phyloP scores from a whole-genome alignment of 2,888 invertebrate species.

The Macaria notata region DNA sequence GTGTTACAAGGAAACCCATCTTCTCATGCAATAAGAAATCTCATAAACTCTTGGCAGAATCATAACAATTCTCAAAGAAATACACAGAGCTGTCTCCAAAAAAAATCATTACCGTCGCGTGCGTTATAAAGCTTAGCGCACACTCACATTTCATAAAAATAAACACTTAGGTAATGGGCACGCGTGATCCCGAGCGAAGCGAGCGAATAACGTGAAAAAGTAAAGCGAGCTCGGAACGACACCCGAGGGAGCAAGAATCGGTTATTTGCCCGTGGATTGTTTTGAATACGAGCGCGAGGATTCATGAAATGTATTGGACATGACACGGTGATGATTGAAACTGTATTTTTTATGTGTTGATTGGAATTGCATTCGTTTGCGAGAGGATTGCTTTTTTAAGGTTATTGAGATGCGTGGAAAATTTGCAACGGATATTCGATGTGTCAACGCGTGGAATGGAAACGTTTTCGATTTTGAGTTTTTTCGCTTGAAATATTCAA shows the following conservation, averaged over 20 bases:
- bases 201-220: slow-evolving; percentile 28
- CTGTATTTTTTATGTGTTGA: slow-evolving; percentile 31
- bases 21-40: too few relatives aligned
- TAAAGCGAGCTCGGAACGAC: slow-evolving; percentile 65
- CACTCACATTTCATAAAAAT: slow-evolving; percentile 69
- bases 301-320: slow-evolving; percentile 43
- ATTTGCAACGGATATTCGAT: background rate
- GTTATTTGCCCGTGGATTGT: slow-evolving; percentile 76
- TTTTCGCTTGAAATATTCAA: too few relatives aligned
- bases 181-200: slow-evolving; percentile 44
- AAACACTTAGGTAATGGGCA: slow-evolving; percentile 75
- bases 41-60: too few relatives aligned
- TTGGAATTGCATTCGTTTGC: slow-evolving; percentile 28
- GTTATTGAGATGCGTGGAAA: slow-evolving; percentile 13
- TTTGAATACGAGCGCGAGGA: slow-evolving; percentile 65
- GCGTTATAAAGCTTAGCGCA: slow-evolving; percentile 52
- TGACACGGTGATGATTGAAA: slow-evolving; percentile 26
- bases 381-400: slow-evolving; percentile 5
- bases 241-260: slow-evolving; percentile 71
- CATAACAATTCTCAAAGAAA: too few relatives aligned
- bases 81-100: slow-evolving; percentile 23
- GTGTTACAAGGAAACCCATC: too few relatives aligned
- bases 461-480: too few relatives aligned
- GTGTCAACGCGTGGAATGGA: too few relatives aligned
- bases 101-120: slow-evolving; percentile 51